phyloP scores from a whole-genome alignment of 2,797 vertebrate genomes.

The Amniataba percoides region DNA sequence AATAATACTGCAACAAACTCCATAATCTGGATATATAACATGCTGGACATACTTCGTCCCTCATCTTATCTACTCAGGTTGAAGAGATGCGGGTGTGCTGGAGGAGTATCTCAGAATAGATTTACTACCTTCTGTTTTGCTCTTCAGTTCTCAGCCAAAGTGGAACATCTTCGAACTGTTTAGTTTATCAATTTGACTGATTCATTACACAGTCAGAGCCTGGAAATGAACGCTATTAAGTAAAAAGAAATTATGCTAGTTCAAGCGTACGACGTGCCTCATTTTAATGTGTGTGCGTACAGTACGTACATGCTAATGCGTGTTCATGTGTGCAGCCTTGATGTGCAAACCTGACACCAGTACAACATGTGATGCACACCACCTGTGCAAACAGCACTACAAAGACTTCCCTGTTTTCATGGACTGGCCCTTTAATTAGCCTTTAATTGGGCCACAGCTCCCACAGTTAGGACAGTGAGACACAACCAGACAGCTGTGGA shows the following conservation, averaged over 20 bases:
- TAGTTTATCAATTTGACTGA: slow-evolving; percentile 33
- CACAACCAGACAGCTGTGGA: slow-evolving; percentile 55
- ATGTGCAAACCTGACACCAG: slow-evolving; percentile 73
- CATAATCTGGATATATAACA: slow-evolving; percentile 1
- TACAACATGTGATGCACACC: slow-evolving; percentile 73
- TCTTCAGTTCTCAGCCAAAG: slow-evolving; percentile 20
- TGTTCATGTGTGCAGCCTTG: slow-evolving; percentile 48
- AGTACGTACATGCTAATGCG: slow-evolving; percentile 2
- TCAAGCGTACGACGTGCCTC: background rate
- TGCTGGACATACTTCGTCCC: background rate
- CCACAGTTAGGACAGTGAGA: slow-evolving; percentile 59
- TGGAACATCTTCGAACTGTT: slow-evolving; percentile 27
- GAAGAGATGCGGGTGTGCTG: slow-evolving; percentile 16
- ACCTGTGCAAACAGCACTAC: slow-evolving; percentile 82
- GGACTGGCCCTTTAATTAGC: slow-evolving; percentile 77
- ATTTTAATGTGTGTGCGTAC: slow-evolving; percentile 13
- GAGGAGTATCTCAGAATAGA: slow-evolving; percentile 16
- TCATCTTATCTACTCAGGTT: slow-evolving; percentile 3
- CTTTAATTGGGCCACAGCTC: slow-evolving; percentile 75
- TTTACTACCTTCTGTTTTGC: slow-evolving; percentile 30
- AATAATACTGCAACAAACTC: slow-evolving; percentile 4
- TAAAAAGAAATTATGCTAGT: slow-evolving; percentile 28
- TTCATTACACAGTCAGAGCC: slow-evolving; percentile 14
- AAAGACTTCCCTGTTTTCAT: slow-evolving; percentile 79
- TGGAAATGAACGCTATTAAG: slow-evolving; percentile 11